These are phyloP conservation scores for Characodon lateralis DNA, from an alignment of 2,797 vertebrate genomes.

Conservation along the genomic window DNA sequence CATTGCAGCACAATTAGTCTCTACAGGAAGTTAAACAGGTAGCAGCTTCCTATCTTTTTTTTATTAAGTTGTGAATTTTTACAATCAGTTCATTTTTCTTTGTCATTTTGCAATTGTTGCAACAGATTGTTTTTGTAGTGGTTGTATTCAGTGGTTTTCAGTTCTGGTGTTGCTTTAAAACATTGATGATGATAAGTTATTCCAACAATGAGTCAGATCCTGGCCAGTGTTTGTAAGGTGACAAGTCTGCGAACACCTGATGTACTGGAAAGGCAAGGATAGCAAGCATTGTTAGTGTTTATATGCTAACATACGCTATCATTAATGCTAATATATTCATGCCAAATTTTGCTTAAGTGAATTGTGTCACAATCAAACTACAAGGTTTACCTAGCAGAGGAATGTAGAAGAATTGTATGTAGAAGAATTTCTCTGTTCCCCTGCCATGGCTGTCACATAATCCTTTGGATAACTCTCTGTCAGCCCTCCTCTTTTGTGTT, in stretches of 20 bases:
- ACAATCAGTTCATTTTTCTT: neutral
- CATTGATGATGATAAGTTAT: neutral
- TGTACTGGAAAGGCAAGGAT: neutral
- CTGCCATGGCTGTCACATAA: neutral
- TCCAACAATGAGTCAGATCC: neutral
- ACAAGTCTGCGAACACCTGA: neutral
- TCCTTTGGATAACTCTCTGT: neutral
- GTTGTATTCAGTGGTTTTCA: neutral
- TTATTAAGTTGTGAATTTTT: too few relatives aligned
- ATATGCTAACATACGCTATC: neutral
- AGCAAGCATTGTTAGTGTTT: neutral
- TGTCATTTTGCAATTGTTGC: neutral
- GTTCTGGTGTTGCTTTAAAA: neutral
- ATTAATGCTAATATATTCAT: slow-evolving; percentile 5
- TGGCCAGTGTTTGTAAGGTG: neutral
- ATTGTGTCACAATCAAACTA: neutral
- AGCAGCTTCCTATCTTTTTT: too few relatives aligned
- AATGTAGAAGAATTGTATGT: neutral
- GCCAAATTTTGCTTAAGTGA: neutral
- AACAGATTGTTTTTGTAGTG: neutral
- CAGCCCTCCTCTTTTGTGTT: neutral
- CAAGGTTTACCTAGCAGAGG: slow-evolving; percentile 4
- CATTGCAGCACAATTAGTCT: too few relatives aligned
- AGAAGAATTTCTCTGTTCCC: neutral
- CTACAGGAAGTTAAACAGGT: too few relatives aligned